Evolutionary conservation across 2,113 vertebrate species (phyloP), one percentile per base, ranked within the genome.

Genomic region (Myxocyprinus asiaticus): DNA sequence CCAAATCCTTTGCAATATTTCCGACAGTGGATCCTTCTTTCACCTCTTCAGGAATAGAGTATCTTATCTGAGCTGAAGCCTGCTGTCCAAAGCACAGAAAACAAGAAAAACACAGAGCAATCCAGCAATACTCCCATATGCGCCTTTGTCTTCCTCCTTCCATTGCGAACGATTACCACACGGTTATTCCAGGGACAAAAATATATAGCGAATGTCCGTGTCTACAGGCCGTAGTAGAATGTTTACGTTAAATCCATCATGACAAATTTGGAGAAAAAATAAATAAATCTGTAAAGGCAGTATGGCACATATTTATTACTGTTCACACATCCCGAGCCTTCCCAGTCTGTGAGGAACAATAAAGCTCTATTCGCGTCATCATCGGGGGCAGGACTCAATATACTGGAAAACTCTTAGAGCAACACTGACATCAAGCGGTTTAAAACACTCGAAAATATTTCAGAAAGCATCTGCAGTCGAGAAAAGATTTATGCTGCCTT

Each of bases 21-120:
- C 85, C 85, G 78, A 95, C 90, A 81, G 86, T 59, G 62, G 82
- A 82, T 43, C 89, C 88, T 53, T 75, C 76, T 71, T 90, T 85
- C 17, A 67, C 79, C 83, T 92, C 91, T 51, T 92, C 91, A 6
- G 82, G 44, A 22, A 92, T 64, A 0, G 85, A 82, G 76, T 76
- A 88, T 43, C 65, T 79, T 55, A 81, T 8, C 55, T 82, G 77
- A 51, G 81, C 65, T 15, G 81, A 43, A 50, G 69, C 55, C 5
- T 68, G 50, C 2, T 59, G 72, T 22, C 67, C 68, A 2, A 74
- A 58, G 10, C 43, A 66, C 15, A 81, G 17, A 15, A 80, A 10
- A 45, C 55, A 55, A 17, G 8, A 72, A 8, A 63, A 63, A 22
- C 58, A 62, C 59, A 70, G 9, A 70, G 61, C 22, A 12, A 81